These are phyloP conservation scores for Dreissena rostriformis DNA, from an alignment of 1,140 invertebrate species.

Conservation along the genomic window DNA sequence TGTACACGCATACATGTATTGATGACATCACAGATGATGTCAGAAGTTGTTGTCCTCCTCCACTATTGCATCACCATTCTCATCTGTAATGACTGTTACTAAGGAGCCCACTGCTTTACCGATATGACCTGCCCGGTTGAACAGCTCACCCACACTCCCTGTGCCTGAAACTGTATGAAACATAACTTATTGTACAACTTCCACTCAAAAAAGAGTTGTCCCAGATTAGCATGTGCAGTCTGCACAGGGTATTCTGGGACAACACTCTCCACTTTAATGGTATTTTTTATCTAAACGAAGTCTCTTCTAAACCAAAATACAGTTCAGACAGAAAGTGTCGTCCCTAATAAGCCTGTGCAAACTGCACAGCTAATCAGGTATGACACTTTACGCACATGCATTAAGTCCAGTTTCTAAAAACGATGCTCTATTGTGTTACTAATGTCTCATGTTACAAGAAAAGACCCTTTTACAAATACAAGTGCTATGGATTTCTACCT, in stretches of 20 bases:
- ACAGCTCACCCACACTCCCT: constrained; percentile 89
- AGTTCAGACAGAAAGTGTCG: too few species aligned
- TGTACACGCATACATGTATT: neutral
- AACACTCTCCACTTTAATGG: too few species aligned
- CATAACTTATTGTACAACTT: neutral
- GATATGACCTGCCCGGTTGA: constrained; percentile 94
- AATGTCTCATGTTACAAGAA: neutral
- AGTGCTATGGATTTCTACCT: constrained; percentile 13
- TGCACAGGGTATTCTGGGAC: too few species aligned
- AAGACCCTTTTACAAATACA: neutral
- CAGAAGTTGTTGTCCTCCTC: constrained; percentile 49
- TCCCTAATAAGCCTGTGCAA: too few species aligned
- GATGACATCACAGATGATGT: constrained; percentile 19
- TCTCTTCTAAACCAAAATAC: too few species aligned
- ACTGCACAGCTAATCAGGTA: neutral
- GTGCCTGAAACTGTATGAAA: constrained; percentile 78
- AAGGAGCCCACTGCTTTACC: constrained; percentile 92
- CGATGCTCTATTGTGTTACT: neutral
- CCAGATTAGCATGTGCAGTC: too few species aligned
- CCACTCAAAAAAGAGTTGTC: neutral
- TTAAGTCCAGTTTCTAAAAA: neutral
- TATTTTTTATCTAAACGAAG: too few species aligned
- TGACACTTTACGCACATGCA: neutral
- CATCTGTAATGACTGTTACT: constrained; percentile 91
- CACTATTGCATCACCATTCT: constrained; percentile 64